phyloP scores from a whole-genome alignment of 2,888 invertebrate genomes.

The Noctua janthe region DNA sequence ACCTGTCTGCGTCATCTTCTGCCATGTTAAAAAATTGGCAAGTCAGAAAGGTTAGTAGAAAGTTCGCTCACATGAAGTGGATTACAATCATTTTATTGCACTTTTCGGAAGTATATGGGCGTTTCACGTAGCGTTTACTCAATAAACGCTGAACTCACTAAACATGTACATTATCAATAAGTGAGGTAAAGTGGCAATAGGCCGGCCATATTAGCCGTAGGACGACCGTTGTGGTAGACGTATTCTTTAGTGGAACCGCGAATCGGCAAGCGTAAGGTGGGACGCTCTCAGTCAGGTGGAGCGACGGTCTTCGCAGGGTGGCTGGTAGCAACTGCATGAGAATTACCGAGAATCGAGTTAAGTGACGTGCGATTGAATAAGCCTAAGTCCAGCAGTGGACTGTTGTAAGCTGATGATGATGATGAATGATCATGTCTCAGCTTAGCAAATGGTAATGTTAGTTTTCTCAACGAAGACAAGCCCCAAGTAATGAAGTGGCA shows the following conservation, averaged over 20 bases:
- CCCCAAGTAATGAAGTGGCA: background rate
- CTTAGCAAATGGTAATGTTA: background rate
- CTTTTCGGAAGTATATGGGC: background rate
- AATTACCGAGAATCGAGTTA: background rate
- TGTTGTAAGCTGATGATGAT: background rate
- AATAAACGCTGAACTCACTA: background rate
- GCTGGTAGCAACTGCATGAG: background rate
- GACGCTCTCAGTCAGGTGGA: background rate
- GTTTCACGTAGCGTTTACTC: background rate
- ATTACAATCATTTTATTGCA: background rate
- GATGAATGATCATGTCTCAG: background rate
- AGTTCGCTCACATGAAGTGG: background rate
- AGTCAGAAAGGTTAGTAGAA: background rate
- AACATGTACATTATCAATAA: background rate
- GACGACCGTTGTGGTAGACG: background rate
- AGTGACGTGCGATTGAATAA: background rate
- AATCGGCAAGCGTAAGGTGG: background rate
- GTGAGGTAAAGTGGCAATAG: background rate
- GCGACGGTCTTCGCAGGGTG: background rate
- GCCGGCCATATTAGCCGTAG: background rate
- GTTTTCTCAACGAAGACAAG: background rate
- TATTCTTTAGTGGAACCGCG: background rate
- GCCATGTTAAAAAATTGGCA: no score
- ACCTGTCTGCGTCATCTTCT: background rate
- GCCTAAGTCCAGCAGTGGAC: background rate